Base-by-base conservation (phyloP, 2,113 vertebrate genomes). In the Cnemophilus loriae region DNA sequence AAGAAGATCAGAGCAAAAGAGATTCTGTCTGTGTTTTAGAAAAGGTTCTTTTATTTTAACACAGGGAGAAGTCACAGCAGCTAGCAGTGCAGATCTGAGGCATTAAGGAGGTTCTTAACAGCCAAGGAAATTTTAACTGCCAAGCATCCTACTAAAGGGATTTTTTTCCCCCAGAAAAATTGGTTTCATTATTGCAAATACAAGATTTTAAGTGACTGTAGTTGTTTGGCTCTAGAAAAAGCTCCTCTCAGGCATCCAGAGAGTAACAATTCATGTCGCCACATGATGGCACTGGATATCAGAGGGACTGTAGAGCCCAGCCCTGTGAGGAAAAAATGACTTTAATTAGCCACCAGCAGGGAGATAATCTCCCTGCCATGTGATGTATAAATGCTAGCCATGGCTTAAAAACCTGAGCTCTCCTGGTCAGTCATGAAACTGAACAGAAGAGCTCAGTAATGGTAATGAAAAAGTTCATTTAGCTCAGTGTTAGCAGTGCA, bases 141-240 rank as follows among this genome's bases (percentile, higher is more conserved):
- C 35, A 75, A 79, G 10, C 3, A n/a, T 18, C 8, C 64, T 75
- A 15, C 3, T 60, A 37, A 46, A 30, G 22, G 41, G 37, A 9
- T 17, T 41, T 60, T 10, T 8, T 2, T 0, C 1, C 1, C 5
- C 4, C 1, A 2, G 6, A 12, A 5, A 8, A 35, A 8, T n/a
- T 57, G 3, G 1, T 84, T 92, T 91, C 7, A 17, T 74, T 87
- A 19, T 41, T 32, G 23, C 12, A 89, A 82, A 52, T 14, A 26
- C 10, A n/a, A 49, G 13, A 41, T 84, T 67, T 55, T n/a, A 53
- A 68, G 10, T 37, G 4, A 20, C 16, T 26, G 15, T 19, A 33
- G 9, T 74, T 3, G 12, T 42, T 49, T 59, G 9, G 47, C 27
- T 6, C 10, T 49, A 33, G 63, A 24, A 41, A 19, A 61, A 49